Evolutionary conservation across 2,113 vertebrate species (phyloP), one percentile per base, ranked within the genome.

Genomic region (Istiophorus platypterus): DNA sequence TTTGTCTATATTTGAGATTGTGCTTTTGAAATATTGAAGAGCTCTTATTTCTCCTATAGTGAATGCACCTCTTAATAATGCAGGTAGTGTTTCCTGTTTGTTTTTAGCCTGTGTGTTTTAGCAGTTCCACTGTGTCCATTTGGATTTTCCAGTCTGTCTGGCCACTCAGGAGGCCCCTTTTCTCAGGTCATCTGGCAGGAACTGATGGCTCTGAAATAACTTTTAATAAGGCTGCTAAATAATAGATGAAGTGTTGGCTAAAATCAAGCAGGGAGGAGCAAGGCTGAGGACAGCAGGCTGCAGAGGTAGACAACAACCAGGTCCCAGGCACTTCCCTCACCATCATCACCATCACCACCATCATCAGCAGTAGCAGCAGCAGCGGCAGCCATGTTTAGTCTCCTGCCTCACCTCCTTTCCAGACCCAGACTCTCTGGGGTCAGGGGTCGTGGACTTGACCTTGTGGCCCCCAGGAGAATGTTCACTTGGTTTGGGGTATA

Each of bases 141-240:
- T 95, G 85, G 85, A 88, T 94, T 93, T 92, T 89, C 80, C 85
- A 93, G 88, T 86, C 88, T 90, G 91, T 89, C 88, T 87, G 93
- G 85, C 93, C 91, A 92, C 94, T 93, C 92, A 86, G 86, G 93
- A 95, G 88, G 82, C 74, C 85, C 81, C 84, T 71, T 70, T 82
- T 92, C 92, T 89, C 90, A 89, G 92, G 94, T 95, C 94, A 95
- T 95, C 92, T 95, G 92, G 81, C 92, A 90, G 85, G 92, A 94
- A 93, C 95, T 91, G 93, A 92, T 92, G 91, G 93, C 92, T 94
- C 92, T 94, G 86, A 95, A 95, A 95, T 94, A 95, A 95, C 94
- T 96, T 96, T 95, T 95, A 95, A 95, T 96, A 95, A 96, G 92
- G 92, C 92, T 76, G 81, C 86, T 96, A 91, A 96, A 96, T 96